Percentiles rank a stretch among this genome's conserved stretches.
phyloP scores from a whole-genome alignment of 1,140 invertebrate genomes.

The Drosophila elegans region DNA sequence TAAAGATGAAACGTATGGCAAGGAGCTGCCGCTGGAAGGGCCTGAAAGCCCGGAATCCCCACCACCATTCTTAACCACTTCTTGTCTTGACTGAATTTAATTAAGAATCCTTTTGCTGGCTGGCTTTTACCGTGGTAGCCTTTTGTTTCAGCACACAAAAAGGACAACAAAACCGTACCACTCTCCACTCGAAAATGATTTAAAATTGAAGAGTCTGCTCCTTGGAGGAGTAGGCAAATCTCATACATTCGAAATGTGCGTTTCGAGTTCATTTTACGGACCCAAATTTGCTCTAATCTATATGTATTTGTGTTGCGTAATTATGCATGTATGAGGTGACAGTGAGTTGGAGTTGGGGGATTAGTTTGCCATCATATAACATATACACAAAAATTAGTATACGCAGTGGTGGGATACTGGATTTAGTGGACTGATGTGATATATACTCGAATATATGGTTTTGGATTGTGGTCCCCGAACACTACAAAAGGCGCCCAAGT shows the following conservation, averaged over 20 bases:
- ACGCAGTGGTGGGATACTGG: conserved; percentile 5
- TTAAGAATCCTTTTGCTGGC: conserved; percentile 74
- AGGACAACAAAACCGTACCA: conserved; percentile 55
- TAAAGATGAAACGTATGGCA: conserved; percentile 51
- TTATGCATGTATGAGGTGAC: conserved; percentile 47
- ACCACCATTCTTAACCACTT: conserved; percentile 31
- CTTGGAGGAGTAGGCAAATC: conserved; percentile 17
- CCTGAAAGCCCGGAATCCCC: conserved; percentile 24
- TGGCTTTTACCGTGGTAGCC: conserved; percentile 48
- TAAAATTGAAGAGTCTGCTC: conserved; percentile 36
- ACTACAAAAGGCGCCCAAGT: not conserved
- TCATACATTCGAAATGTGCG: conserved; percentile 54
- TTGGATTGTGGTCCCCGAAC: conserved; percentile 2
- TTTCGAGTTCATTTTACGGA: conserved; percentile 28
- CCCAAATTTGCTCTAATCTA: conserved; percentile 42
- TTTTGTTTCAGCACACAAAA: conserved; percentile 63
- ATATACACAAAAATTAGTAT: conserved; percentile 57
- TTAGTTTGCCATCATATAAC: conserved; percentile 59
- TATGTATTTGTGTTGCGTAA: conserved; percentile 44
- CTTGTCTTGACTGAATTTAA: conserved; percentile 74
- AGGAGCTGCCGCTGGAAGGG: not conserved
- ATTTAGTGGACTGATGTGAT: conserved; percentile 7
- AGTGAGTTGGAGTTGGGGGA: conserved; percentile 17
- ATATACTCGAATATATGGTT: conserved; percentile 9
- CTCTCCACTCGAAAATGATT: conserved; percentile 49